These are phyloP conservation scores for Astropecten irregularis DNA, from an alignment of 53 echinoderm and acorn worm species.

Conservation along the genomic window DNA sequence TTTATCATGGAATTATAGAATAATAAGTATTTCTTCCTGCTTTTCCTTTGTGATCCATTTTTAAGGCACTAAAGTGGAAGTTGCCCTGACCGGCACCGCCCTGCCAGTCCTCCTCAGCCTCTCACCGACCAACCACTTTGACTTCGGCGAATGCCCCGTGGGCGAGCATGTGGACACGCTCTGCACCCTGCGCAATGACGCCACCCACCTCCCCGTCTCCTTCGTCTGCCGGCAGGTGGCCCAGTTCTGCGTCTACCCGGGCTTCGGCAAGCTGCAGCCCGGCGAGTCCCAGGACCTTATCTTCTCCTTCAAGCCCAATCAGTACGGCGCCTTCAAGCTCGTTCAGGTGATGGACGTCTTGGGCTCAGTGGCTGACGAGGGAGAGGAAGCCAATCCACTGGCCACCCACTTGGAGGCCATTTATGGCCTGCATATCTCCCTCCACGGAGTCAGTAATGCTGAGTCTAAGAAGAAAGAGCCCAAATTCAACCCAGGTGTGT, in stretches of 20 bases:
- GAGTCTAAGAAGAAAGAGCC: constrained; percentile 85
- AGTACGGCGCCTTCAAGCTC: constrained; percentile 89
- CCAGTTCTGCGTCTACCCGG: constrained; percentile 82
- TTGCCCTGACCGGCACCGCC: constrained; percentile 93
- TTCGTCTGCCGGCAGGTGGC: constrained; percentile 90
- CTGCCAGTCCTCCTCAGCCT: constrained; percentile 88
- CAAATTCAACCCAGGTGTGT: constrained; percentile 96
- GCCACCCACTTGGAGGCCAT: constrained; percentile 79
- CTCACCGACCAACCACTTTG: constrained; percentile 80
- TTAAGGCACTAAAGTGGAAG: constrained; percentile 80
- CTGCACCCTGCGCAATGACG: constrained; percentile 83
- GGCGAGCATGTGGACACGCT: constrained; percentile 91
- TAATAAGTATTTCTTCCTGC: no score
- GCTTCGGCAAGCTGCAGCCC: constrained; percentile 79
- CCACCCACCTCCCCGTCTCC: constrained; percentile 77
- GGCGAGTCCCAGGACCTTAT: constrained; percentile 90
- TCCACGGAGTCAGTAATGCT: constrained; percentile 74
- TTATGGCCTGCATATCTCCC: constrained; percentile 74
- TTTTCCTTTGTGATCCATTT: no score
- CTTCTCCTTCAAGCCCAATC: constrained; percentile 98
- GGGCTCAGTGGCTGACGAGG: constrained; percentile 78
- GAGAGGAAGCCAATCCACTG: constrained; percentile 52
- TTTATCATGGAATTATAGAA: no score
- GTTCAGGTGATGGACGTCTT: constrained; percentile 77
- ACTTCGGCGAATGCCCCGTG: constrained; percentile 87